Evolutionary conservation across 2,888 invertebrate species (phyloP), one percentile per base, ranked within the genome.

Genomic region (Dicranocentrus wangi): DNA sequence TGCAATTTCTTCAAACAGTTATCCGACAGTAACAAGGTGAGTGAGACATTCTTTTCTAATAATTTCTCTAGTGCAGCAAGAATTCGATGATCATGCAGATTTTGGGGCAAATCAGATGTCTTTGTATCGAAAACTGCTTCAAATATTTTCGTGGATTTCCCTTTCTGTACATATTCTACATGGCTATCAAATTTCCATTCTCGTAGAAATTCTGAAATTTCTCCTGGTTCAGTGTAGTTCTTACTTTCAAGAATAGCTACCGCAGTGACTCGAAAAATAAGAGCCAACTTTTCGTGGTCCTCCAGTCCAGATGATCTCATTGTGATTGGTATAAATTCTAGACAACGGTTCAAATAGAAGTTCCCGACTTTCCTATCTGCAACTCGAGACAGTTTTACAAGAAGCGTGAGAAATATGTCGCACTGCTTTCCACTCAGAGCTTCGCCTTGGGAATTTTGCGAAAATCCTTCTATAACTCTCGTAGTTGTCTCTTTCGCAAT

Each of bases 191-290:
- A 19, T 28, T 53, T 25, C 80, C 80, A 80, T 13, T 51, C 61
- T 0, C 42, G 15, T 2, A 80, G 39, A 1, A 53, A 60, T 7
- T 27, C 43, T 21, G 60, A 71, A 1, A 71, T 47, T 47, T 71
- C 71, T 13, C n/a, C n/a, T n/a, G n/a, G n/a, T n/a, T n/a, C n/a
- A n/a, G n/a, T n/a, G n/a, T n/a, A n/a, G n/a, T n/a, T n/a, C n/a
- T n/a, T n/a, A n/a, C n/a, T n/a, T n/a, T 61, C 27, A 47, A 82
- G 63, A 47, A 61, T 42, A 7, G 42, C 32, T 7, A 80, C 39
- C 5, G 83, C 82, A 42, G 63, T 68, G 1, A 83, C 27, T n/a
- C 78, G 69, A 27, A 85, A 47, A 17, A 79, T 27, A 3, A 65
- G 3, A 13, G 60, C 32, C 3, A 77, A 25, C 55, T 81, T 71